Conservation (phyloP, 2,797 vertebrate species). For the Phoeniculus purpureus region DNA sequence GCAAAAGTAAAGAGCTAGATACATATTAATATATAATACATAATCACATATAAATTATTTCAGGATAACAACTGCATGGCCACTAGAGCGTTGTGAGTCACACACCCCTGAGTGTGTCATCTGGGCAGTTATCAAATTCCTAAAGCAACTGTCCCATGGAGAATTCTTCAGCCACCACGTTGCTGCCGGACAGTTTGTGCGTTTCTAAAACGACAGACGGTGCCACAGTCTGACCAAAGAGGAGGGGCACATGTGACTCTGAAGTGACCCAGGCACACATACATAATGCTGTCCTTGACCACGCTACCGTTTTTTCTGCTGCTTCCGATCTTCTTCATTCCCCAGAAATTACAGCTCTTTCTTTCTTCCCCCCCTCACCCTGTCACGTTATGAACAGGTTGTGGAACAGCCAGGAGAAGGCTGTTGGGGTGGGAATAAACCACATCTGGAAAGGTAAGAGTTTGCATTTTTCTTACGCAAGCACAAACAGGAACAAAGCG, state of each 20-base stretch:
- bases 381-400: not conserved
- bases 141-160: not conserved
- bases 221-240: not conserved
- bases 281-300: not conserved
- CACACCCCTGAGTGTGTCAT: not conserved
- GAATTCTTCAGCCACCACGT: not conserved
- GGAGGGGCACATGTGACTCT: not conserved
- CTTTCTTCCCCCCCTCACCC: not conserved
- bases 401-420: not conserved
- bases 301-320: not conserved
- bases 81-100: not conserved
- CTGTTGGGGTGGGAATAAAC: not conserved
- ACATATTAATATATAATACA: too few species aligned
- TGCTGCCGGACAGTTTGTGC: not conserved
- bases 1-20: too few species aligned
- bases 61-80: not conserved
- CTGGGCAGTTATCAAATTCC: not conserved
- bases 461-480: not conserved
- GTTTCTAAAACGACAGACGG: not conserved
- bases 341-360: not conserved
- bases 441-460: rapidly evolving
- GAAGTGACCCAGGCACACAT: rapidly evolving
- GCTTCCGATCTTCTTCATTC: not conserved
- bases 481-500: not conserved
- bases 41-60: not conserved